Percentiles rank a stretch among this genome's conserved stretches.
These are phyloP conservation scores for Prionailurus viverrinus DNA, from an alignment of 2,113 vertebrate genomes.

Conservation along the genomic window DNA sequence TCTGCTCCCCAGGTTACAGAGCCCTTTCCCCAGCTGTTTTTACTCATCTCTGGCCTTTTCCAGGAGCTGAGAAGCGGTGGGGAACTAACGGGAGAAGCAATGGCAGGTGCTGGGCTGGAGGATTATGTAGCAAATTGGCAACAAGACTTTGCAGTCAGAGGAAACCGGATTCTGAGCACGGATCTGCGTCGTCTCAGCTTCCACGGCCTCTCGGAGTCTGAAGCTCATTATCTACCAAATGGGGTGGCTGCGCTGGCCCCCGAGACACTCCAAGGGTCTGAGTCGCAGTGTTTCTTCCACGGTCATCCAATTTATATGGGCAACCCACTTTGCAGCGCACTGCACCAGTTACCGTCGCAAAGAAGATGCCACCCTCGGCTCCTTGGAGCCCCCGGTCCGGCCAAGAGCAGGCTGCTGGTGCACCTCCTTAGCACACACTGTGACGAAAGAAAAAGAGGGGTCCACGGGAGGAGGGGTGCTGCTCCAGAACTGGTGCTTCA, in stretches of 20 bases:
- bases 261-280: not conserved
- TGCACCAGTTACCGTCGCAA: not conserved
- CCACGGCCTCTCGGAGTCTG: not conserved
- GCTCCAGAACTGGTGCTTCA: not conserved
- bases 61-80: not conserved
- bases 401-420: not conserved
- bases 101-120: rapidly evolving
- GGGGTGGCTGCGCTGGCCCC: not conserved
- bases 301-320: not conserved
- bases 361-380: not conserved
- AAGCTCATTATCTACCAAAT: not conserved
- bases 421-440: not conserved
- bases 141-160: not conserved
- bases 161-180: not conserved
- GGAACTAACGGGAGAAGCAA: not conserved
- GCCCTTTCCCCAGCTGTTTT: conserved; percentile 49
- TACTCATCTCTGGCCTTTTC: conserved; percentile 21
- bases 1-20: conserved; percentile 62
- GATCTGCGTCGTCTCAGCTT: not conserved
- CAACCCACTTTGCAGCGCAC: not conserved
- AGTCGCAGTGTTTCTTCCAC: not conserved
- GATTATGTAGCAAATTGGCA: not conserved
- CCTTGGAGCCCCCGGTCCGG: not conserved
- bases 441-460: not conserved
- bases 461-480: not conserved